A percentile compares a stretch with the other conserved stretches of the same genome.
These are phyloP conservation scores for Electrophaes corylata DNA, from an alignment of 2,888 invertebrate species.

Conservation along the genomic window DNA sequence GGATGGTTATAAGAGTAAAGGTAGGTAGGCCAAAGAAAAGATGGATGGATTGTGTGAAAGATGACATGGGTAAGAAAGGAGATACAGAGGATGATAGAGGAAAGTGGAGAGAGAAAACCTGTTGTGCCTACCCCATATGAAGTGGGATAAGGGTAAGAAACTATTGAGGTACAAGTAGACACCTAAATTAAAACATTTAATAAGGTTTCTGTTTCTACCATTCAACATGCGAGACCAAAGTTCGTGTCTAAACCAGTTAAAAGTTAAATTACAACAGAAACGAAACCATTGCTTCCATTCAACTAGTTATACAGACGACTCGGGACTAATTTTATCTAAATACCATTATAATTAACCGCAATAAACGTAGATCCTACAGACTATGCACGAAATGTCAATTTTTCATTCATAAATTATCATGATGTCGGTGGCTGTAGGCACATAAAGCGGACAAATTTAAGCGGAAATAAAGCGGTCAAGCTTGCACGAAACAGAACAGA, in stretches of 20 bases:
- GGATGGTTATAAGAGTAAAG: no score
- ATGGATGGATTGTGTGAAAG: no score
- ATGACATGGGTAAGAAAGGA: no score
- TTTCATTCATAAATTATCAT: constrained; percentile 24
- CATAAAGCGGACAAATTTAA: constrained; percentile 6
- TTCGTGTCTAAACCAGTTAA: constrained; percentile 21
- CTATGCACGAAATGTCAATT: constrained; percentile 29
- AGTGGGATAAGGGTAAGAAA: no score
- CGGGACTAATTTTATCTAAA: neutral
- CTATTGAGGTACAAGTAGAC: no score
- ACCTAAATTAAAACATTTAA: no score
- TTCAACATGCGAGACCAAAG: neutral
- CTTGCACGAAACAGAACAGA: no score
- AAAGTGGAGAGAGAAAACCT: no score
- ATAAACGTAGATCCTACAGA: neutral
- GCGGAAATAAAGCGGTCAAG: neutral
- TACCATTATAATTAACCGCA: neutral
- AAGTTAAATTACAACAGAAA: neutral
- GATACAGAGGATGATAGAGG: no score
- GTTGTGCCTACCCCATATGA: no score
- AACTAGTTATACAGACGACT: neutral
- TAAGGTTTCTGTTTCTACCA: neutral
- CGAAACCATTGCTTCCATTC: neutral
- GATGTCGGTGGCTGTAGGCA: neutral
- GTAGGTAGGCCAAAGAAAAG: no score